phyloP scores from a whole-genome alignment of 2,888 invertebrate genomes.

The Scotopteryx bipunctaria region DNA sequence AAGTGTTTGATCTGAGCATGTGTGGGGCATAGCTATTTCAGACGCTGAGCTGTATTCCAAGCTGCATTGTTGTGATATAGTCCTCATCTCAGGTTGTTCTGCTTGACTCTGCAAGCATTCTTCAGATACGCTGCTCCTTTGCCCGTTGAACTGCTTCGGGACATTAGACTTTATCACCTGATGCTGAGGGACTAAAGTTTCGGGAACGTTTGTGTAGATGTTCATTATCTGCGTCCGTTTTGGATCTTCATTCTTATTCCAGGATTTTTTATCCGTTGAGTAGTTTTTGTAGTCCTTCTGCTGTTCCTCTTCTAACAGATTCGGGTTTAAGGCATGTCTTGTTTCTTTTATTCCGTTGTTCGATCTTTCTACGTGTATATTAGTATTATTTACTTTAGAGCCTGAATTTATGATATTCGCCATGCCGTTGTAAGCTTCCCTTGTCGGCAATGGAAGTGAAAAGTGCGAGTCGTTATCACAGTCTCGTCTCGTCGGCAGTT shows the following conservation, averaged over 20 bases:
- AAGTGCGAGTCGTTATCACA: constrained; percentile 80
- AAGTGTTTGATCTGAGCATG: constrained; percentile 77
- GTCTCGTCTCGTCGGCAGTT: constrained; percentile 84
- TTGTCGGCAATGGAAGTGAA: constrained; percentile 76
- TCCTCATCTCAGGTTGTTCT: constrained; percentile 81
- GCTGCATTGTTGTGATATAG: constrained; percentile 88
- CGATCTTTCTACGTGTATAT: constrained; percentile 87
- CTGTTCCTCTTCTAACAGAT: constrained; percentile 85
- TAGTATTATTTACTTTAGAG: constrained; percentile 91
- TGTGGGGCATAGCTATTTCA: constrained; percentile 78
- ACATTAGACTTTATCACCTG: constrained; percentile 74
- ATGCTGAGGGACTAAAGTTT: constrained; percentile 84
- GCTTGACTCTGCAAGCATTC: constrained; percentile 75
- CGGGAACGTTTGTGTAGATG: constrained; percentile 86
- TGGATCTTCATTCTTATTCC: constrained; percentile 66
- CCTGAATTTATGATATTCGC: constrained; percentile 87
- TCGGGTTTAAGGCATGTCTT: constrained; percentile 84
- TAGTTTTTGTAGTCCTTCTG: constrained; percentile 81
- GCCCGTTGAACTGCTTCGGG: constrained; percentile 61
- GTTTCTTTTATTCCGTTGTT: constrained; percentile 82
- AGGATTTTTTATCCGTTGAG: constrained; percentile 65
- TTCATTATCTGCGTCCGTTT: constrained; percentile 79
- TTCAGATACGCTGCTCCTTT: constrained; percentile 72
- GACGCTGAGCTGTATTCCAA: constrained; percentile 87
- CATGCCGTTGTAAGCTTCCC: constrained; percentile 77